These are phyloP conservation scores for Phrynosoma platyrhinos DNA, from an alignment of 2,113 vertebrate genomes.

Conservation along the genomic window DNA sequence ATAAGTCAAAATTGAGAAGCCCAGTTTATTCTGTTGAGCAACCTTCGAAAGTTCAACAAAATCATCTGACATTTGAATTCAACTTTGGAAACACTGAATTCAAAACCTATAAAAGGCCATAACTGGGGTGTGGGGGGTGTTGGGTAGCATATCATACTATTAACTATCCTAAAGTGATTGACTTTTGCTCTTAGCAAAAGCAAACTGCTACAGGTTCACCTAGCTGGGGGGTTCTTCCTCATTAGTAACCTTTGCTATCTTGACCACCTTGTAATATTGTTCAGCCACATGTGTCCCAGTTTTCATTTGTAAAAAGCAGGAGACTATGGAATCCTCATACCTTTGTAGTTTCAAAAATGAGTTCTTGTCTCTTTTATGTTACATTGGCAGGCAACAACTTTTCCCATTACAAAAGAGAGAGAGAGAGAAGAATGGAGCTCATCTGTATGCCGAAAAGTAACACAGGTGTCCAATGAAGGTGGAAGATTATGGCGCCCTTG, in stretches of 20 bases:
- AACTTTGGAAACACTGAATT: not conserved
- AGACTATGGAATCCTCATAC: no score
- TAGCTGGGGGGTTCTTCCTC: no score
- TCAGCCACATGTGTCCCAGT: no score
- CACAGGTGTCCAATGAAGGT: conserved; percentile 14
- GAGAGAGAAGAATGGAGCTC: not conserved
- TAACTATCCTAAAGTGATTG: no score
- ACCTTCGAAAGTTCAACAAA: not conserved
- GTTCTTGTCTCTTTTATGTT: not conserved
- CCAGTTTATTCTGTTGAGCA: not conserved
- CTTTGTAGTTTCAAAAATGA: not conserved
- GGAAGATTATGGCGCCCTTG: conserved; percentile 37
- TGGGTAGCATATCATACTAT: no score
- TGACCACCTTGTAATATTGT: no score
- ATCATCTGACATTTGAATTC: not conserved
- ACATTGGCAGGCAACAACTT: conserved; percentile 3
- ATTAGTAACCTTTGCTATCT: no score
- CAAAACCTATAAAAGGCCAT: no score
- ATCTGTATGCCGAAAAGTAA: conserved; percentile 30
- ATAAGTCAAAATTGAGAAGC: not conserved
- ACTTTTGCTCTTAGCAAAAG: no score
- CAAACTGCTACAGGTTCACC: no score
- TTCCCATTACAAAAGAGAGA: not conserved
- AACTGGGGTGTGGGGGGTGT: no score
- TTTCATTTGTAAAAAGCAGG: no score